Evolutionary conservation across 1,140 invertebrate species (phyloP), one percentile per base, ranked within the genome.

Genomic region (Dendrolimus punctatus): DNA sequence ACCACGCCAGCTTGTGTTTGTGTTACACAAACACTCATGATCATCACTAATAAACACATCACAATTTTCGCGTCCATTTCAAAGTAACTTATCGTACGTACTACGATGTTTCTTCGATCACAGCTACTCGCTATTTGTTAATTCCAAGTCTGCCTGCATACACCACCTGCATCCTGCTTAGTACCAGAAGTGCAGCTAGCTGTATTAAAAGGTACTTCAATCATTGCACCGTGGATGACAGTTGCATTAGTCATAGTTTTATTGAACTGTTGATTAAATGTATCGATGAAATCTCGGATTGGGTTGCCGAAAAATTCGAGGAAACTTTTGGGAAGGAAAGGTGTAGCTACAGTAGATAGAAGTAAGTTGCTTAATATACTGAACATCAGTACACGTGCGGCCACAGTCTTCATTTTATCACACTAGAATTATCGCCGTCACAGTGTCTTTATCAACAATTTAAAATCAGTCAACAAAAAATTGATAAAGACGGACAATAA

Each of bases 31-130:
- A 57, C 51, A 53, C 51, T 55, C 40, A 71, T 48, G 45, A 64
- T 41, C 45, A 74, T 47, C 57, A 74, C 36, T 52, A 54, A 64
- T 46, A 73, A 36, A 58, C 75, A 55, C 48, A 84, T 53, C 62
- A 78, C 77, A 66, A 66, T 64, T 72, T 78, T 82, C 65, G 71
- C 80, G 79, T 78, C 70, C 80, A 85, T 85, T 74, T 75, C 71
- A 70, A 66, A 55, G 69, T 62, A 71, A 64, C 58, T 65, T 62
- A 61, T 61, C 52, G 58, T 68, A 48, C 58, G 58, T 56, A 84
- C 80, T 82, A 78, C 69, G 71, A 56, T 55, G 61, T 55, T 50
- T 56, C 45, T 57, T 55, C 40, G 51, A 41, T 40, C 53, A 52
- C 46, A 36, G 51, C 53, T 50, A 58, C 45, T 47, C 51, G 57